Base-by-base conservation (phyloP, 2,113 vertebrate genomes). In the Aramus guarauna region DNA sequence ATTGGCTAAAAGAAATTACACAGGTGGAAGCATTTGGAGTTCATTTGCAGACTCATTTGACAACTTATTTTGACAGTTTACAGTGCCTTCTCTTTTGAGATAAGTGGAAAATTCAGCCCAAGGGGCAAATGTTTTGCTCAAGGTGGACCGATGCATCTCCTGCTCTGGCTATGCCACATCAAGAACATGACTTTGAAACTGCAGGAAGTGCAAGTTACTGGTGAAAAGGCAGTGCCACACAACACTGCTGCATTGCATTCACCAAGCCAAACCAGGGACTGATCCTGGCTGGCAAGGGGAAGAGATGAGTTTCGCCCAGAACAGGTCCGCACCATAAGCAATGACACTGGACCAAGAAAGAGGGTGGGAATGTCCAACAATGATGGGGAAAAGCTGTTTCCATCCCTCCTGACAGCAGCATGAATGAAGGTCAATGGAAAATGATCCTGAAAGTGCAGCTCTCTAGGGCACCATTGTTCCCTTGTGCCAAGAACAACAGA, bases 241-340 rank as follows among this genome's bases (percentile, higher is more conserved):
- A 22, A 1, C 34, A 7, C 12, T 47, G 10, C 5, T 5, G 2
- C 62, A 36, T 21, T 36, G 16, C 5, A 1, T 16, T 63, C 15
- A 16, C 27, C 12, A 7, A 50, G 32, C 9, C 37, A 56, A 37
- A 43, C 9, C 29, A 36, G 39, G 27, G 26, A 24, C 9, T 0
- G 0, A 32, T 4, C 7, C 32, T 21, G 15, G 5, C 19, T 3
- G 0, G 5, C 24, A 84, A 58, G 66, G 34, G 8, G 1, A 50
- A 60, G 22, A 85, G 11, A 47, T 5, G 3, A 11, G 18, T 41
- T 74, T 68, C 11, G 20, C 37, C 29, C 12, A 72, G 39, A 36
- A 23, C 5, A 56, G 10, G 3, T 56, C 36, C 0, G 1, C 30
- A 58, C 3, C 14, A 24, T 4, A 7, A 63, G 13, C 22, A 50